Percentiles rank a stretch among this genome's conserved stretches.
Conservation (phyloP, 2,888 invertebrate species). For the Sturmia bella region DNA sequence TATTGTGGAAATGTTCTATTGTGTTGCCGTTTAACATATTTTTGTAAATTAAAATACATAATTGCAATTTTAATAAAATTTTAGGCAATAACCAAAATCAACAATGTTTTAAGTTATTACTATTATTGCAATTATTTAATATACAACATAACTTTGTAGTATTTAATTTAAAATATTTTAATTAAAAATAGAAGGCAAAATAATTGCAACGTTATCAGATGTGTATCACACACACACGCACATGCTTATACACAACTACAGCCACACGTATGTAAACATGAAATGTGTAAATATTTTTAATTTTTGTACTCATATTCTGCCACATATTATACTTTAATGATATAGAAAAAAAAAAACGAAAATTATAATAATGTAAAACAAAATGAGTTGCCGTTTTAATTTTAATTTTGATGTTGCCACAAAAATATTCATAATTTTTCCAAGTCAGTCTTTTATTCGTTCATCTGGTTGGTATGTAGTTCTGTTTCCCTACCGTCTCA, state of each 20-base stretch:
- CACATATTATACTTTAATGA: conserved; percentile 20
- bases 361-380: no score
- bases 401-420: no score
- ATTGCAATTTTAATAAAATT: conserved; percentile 21
- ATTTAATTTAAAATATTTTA: conserved; percentile 53
- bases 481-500: no score
- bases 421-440: no score
- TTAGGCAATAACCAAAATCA: conserved; percentile 9
- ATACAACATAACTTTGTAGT: conserved; percentile 39
- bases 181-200: conserved; percentile 46
- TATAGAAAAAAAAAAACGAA: conserved; percentile 17
- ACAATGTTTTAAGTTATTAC: not conserved
- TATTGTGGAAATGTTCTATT: no score
- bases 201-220: conserved; percentile 44
- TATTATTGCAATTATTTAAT: conserved; percentile 48
- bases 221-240: conserved; percentile 3
- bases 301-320: not conserved
- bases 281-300: not conserved
- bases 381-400: conserved; percentile 15
- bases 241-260: not conserved
- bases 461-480: no score
- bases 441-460: no score
- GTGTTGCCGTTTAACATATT: not conserved
- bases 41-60: conserved; percentile 15
- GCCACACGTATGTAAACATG: not conserved